Percentiles rank a stretch among this genome's conserved stretches.
phyloP scores from a whole-genome alignment of 1,140 invertebrate species.

The Elymnias hypermnestra region DNA sequence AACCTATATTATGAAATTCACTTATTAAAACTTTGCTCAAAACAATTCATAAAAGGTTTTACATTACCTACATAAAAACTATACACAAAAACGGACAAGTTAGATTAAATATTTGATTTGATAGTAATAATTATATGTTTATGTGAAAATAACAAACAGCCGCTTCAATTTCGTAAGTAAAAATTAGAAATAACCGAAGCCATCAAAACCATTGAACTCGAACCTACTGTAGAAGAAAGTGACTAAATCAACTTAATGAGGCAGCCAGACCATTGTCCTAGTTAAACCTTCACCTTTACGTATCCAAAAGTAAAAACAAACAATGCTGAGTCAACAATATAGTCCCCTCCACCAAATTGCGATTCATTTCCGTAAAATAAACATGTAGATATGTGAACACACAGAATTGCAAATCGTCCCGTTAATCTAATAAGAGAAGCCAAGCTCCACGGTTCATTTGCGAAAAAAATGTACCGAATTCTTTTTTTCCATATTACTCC shows the following conservation, averaged over 20 bases:
- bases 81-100: too few species aligned
- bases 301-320: not conserved
- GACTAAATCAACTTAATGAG: not conserved
- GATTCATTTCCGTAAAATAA: conserved; percentile 74
- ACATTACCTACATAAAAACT: too few species aligned
- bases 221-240: not conserved
- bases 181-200: too few species aligned
- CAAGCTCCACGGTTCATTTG: conserved; percentile 66
- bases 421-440: conserved; percentile 71
- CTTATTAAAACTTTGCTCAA: too few species aligned
- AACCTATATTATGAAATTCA: too few species aligned
- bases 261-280: not conserved
- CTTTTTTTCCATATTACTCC: conserved; percentile 43
- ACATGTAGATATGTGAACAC: conserved; percentile 59
- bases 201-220: too few species aligned
- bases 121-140: too few species aligned
- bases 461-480: conserved; percentile 59
- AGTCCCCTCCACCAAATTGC: conserved; percentile 48
- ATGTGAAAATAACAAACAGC: too few species aligned
- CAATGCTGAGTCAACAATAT: conserved; percentile 55
- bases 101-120: too few species aligned
- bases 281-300: not conserved
- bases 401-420: conserved; percentile 71
- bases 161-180: too few species aligned
- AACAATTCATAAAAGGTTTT: too few species aligned